Evolutionary conservation across 2,888 invertebrate species (phyloP).

Genomic region (Boloria selene): DNA sequence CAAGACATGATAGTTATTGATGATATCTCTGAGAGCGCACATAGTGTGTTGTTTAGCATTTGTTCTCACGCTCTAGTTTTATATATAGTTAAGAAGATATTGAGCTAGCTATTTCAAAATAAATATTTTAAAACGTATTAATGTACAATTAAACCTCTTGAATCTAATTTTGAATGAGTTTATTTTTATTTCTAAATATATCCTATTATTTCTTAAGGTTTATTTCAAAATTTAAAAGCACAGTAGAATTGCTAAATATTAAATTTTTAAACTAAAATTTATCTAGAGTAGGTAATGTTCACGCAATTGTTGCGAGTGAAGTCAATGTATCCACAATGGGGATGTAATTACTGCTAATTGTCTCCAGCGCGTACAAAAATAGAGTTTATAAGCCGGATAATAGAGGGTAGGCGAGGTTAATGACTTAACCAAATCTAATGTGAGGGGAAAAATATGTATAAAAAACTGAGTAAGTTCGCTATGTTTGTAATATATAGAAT

Average conservation of each 20-base stretch:
- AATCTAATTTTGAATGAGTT: no score
- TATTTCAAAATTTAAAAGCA: not conserved
- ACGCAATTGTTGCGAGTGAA: conserved; percentile 11
- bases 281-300: conserved; percentile 5
- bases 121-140: not conserved
- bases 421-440: conserved; percentile 7
- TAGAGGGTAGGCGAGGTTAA: conserved; percentile 10
- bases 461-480: not conserved
- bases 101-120: not conserved
- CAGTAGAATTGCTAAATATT: not conserved
- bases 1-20: conserved; percentile 19
- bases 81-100: not conserved
- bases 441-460: not conserved
- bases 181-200: not conserved
- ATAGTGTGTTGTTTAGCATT: not conserved
- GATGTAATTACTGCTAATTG: conserved; percentile 18
- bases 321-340: conserved; percentile 13
- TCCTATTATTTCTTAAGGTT: not conserved
- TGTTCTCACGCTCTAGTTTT: conserved; percentile 14
- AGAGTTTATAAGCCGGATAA: conserved; percentile 3
- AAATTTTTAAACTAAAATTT: conserved; percentile 3
- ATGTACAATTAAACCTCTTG: no score
- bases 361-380: conserved; percentile 10
- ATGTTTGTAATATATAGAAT: no score
- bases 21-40: conserved; percentile 14